Evolutionary conservation across 2,113 vertebrate genomes (phyloP).

Genomic region (Sialia sialis): DNA sequence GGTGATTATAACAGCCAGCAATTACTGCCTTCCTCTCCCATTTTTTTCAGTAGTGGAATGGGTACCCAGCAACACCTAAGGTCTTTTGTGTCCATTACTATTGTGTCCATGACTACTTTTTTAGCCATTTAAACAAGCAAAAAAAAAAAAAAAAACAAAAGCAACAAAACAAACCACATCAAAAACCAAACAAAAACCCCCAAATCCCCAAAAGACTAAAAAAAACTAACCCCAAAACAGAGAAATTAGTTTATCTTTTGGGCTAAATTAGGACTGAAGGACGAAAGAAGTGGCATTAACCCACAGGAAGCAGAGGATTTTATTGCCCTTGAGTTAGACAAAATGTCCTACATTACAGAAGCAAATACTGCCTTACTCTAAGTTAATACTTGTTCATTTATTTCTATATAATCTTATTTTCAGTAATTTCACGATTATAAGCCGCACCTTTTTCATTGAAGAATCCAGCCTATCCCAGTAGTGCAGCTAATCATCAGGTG

Average conservation of each 20-base stretch:
- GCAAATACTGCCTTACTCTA: neutral
- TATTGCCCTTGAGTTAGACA: neutral
- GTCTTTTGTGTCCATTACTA: neutral
- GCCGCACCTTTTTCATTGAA: too few species aligned
- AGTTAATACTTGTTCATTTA: neutral
- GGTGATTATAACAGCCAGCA: neutral
- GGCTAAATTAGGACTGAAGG: neutral
- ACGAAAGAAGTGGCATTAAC: neutral
- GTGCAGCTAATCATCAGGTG: too few species aligned
- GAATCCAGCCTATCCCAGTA: too few species aligned
- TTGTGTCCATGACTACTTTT: too few species aligned
- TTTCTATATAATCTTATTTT: fast-evolving
- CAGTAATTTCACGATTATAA: too few species aligned
- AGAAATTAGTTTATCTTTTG: neutral
- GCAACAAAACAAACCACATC: neutral
- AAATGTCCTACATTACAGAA: neutral
- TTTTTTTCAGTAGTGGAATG: neutral
- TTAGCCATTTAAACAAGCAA: neutral
- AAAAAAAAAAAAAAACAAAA: neutral
- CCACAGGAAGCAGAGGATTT: neutral
- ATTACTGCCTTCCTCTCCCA: neutral
- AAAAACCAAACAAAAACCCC: neutral
- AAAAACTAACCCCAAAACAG: neutral
- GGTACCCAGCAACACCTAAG: neutral
- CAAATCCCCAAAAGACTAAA: neutral